Conservation (phyloP, 2,888 invertebrate genomes). For the Lypha dubia region DNA sequence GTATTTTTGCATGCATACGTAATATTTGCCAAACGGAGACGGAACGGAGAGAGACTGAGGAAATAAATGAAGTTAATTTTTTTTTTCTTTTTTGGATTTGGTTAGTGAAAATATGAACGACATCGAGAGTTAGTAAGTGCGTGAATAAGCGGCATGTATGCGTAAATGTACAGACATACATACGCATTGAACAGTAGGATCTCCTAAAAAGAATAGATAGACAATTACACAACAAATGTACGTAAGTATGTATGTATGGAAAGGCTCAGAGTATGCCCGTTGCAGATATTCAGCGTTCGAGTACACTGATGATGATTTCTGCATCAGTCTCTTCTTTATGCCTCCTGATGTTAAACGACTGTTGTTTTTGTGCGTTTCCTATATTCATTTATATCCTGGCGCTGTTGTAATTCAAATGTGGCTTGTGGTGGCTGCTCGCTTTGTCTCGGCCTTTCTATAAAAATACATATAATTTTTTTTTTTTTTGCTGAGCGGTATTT, state of each 20-base stretch:
- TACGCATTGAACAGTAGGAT: slow-evolving; percentile 41
- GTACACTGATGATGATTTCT: slow-evolving; percentile 58
- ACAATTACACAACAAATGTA: neutral
- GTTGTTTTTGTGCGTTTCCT: slow-evolving; percentile 69
- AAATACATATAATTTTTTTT: too few species aligned
- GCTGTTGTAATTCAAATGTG: slow-evolving; percentile 72
- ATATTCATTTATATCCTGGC: slow-evolving; percentile 71
- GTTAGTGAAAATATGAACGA: slow-evolving; percentile 20
- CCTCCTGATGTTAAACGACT: slow-evolving; percentile 65
- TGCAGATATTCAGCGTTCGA: slow-evolving; percentile 42
- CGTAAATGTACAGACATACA: too few species aligned
- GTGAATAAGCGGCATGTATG: slow-evolving; percentile 3
- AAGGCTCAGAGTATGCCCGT: slow-evolving; percentile 2
- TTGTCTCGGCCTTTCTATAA: slow-evolving; percentile 62
- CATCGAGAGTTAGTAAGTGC: slow-evolving; percentile 13
- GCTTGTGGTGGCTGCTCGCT: slow-evolving; percentile 67
- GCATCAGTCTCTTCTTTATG: slow-evolving; percentile 44
- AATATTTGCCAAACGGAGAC: slow-evolving; percentile 61
- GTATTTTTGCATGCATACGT: slow-evolving; percentile 74
- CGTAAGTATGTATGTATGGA: neutral
- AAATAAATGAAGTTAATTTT: slow-evolving; percentile 9
- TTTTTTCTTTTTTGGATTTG: neutral
- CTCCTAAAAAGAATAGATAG: slow-evolving; percentile 20
- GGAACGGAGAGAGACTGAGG: neutral
- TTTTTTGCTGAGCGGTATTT: slow-evolving; percentile 40